These are phyloP conservation scores for Theretra japonica DNA, from an alignment of 2,888 invertebrate genomes.

Conservation along the genomic window DNA sequence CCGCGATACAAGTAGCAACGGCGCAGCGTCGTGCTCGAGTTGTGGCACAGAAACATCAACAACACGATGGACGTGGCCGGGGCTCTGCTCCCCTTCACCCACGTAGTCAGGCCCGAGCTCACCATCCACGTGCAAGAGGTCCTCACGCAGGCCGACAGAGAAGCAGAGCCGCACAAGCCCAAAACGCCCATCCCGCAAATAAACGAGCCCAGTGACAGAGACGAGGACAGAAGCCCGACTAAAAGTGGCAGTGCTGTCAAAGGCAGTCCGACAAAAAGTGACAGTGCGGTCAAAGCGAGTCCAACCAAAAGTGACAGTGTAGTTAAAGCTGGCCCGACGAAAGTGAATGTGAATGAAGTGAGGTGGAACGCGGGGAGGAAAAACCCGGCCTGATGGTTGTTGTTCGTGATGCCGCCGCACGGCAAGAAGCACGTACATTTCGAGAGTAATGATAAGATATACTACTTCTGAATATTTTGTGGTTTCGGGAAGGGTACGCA, in stretches of 20 bases:
- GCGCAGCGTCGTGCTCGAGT: slow-evolving; percentile 83
- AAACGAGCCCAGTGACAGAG: slow-evolving; percentile 65
- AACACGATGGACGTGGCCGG: slow-evolving; percentile 83
- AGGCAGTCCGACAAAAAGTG: slow-evolving; percentile 41
- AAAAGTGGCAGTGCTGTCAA: slow-evolving; percentile 46
- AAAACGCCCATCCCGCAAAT: slow-evolving; percentile 69
- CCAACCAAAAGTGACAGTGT: slow-evolving; percentile 45
- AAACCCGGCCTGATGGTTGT: slow-evolving; percentile 74
- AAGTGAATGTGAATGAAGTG: slow-evolving; percentile 46
- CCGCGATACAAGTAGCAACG: slow-evolving; percentile 87
- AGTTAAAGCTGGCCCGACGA: slow-evolving; percentile 42
- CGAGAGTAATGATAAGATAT: slow-evolving; percentile 72
- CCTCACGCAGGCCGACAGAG: slow-evolving; percentile 69
- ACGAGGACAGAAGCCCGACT: slow-evolving; percentile 37
- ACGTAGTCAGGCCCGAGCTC: slow-evolving; percentile 76
- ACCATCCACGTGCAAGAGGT: slow-evolving; percentile 78
- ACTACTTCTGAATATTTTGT: slow-evolving; percentile 63
- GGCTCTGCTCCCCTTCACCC: slow-evolving; percentile 77
- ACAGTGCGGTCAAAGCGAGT: slow-evolving; percentile 43
- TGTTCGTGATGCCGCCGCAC: slow-evolving; percentile 72
- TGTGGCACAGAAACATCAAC: slow-evolving; percentile 83
- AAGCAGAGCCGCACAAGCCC: slow-evolving; percentile 49
- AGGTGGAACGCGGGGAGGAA: slow-evolving; percentile 49
- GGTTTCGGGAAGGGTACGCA: background rate
- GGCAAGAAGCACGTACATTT: slow-evolving; percentile 81